Base-by-base conservation (phyloP, 2,797 vertebrate genomes). In the Gastrophryne carolinensis region DNA sequence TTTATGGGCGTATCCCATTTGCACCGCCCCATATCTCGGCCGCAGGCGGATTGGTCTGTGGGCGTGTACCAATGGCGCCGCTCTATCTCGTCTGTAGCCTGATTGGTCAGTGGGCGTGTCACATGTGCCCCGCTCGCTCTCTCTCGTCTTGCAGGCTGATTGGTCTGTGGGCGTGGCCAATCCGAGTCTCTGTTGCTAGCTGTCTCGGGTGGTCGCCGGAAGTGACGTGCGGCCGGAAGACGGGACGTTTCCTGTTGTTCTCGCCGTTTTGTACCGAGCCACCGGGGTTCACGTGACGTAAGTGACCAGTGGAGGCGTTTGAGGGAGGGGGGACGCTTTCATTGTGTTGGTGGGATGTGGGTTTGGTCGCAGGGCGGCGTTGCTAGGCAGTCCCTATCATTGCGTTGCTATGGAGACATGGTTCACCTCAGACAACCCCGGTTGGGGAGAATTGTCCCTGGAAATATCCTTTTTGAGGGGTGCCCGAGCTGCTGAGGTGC, bases 211-310 rank as follows among this genome's bases (percentile, higher is more conserved):
- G 23, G 10, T n/a, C 13, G 7, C 53, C 53, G 72, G 72, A 75
- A 75, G 32, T 75, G 52, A 50, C 39, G 72, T 12, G 1, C 0
- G 11, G 21, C 29, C 53, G 63, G 72, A 75, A 75, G 35, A 12
- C 23, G 72, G 44, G 17, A 12, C 7, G 19, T 44, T 75, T 75
- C 72, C 72, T 75, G 72, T 75, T 65, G 35, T 62, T 50, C 32
- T 74, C 56, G n/a, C 64, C 17, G 27, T 7, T 26, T 32, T 34
- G 9, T 30, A 50, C 63, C 62, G 62, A 67, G 5, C 13, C n/a
- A 49, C 53, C 63, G 52, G 61, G 65, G 21, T 37, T 50, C 24
- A 37, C 17, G 64, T 62, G 50, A 34, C n/a, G 62, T 50, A 37
- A 58, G 62, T 15, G 13, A 0, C 3, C 5, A 21, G 49, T 27